Conservation (phyloP, 2,888 invertebrate species). For the Dynastes hyllus region DNA sequence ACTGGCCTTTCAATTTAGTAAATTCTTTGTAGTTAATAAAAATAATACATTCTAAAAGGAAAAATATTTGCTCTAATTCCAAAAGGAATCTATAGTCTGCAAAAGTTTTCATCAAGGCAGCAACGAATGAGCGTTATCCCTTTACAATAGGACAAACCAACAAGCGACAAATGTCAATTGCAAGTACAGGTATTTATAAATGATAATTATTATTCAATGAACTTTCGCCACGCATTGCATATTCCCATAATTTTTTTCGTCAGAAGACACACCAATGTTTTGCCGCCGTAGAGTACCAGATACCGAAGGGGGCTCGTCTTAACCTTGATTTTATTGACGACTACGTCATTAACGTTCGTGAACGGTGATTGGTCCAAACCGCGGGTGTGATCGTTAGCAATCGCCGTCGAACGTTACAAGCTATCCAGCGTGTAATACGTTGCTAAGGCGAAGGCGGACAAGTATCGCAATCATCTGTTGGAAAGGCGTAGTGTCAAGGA, state of each 20-base stretch:
- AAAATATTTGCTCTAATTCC: too few species aligned
- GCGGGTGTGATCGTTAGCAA: conserved; percentile 50
- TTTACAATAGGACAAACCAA: too few species aligned
- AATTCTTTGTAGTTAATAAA: too few species aligned
- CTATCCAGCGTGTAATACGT: conserved; percentile 15
- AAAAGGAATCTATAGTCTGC: too few species aligned
- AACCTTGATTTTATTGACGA: conserved; percentile 39
- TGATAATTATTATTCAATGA: conserved; percentile 1
- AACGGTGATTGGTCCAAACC: conserved; percentile 31
- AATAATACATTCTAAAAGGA: too few species aligned
- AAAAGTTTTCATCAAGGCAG: too few species aligned
- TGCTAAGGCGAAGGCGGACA: conserved; percentile 31
- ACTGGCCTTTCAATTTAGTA: too few species aligned
- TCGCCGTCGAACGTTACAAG: conserved; percentile 18
- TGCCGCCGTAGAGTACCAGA: background rate
- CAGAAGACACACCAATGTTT: conserved; percentile 29
- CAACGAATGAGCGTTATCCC: too few species aligned
- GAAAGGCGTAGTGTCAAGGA: conserved; percentile 45
- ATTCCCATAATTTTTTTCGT: conserved; percentile 21
- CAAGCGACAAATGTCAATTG: too few species aligned
- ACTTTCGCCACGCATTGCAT: conserved; percentile 9
- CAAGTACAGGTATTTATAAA: background rate
- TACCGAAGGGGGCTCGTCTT: conserved; percentile 34
- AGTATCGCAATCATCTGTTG: conserved; percentile 37
- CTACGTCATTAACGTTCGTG: conserved; percentile 20